These are phyloP conservation scores for Trinectes maculatus DNA, from an alignment of 2,113 vertebrate genomes.

Conservation along the genomic window DNA sequence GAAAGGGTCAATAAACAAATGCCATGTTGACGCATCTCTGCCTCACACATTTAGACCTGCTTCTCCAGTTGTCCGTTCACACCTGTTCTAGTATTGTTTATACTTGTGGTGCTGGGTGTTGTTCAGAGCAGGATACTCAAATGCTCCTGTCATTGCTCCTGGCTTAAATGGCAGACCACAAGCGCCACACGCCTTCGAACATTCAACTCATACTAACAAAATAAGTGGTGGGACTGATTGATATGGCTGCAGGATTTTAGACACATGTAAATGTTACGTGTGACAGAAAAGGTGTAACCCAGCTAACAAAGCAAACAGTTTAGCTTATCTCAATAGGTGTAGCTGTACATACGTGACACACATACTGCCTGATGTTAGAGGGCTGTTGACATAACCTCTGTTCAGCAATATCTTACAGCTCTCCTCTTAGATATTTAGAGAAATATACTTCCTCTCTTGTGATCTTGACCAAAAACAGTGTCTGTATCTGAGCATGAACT, in stretches of 20 bases:
- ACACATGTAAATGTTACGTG: background rate
- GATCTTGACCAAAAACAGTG: too few species aligned
- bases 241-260: background rate
- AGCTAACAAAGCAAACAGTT: slow-evolving; percentile 23
- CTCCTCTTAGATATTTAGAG: too few species aligned
- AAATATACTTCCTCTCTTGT: background rate
- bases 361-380: slow-evolving; percentile 3
- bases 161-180: background rate
- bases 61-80: too few species aligned
- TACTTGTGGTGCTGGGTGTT: too few species aligned
- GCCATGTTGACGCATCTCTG: too few species aligned
- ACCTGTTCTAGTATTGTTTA: too few species aligned
- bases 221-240: background rate
- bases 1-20: too few species aligned
- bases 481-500: background rate
- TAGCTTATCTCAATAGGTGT: slow-evolving; percentile 40
- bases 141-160: too few species aligned
- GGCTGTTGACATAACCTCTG: background rate
- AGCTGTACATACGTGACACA: slow-evolving; percentile 21
- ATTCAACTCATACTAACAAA: too few species aligned
- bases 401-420: background rate
- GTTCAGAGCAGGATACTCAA: too few species aligned
- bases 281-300: slow-evolving; percentile 23
- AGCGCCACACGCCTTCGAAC: too few species aligned
- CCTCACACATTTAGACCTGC: too few species aligned